These are phyloP conservation scores for Rhopilema esculentum DNA, from an alignment of 30 jellyfish, hydroid and myxozoan genomes.

Conservation along the genomic window DNA sequence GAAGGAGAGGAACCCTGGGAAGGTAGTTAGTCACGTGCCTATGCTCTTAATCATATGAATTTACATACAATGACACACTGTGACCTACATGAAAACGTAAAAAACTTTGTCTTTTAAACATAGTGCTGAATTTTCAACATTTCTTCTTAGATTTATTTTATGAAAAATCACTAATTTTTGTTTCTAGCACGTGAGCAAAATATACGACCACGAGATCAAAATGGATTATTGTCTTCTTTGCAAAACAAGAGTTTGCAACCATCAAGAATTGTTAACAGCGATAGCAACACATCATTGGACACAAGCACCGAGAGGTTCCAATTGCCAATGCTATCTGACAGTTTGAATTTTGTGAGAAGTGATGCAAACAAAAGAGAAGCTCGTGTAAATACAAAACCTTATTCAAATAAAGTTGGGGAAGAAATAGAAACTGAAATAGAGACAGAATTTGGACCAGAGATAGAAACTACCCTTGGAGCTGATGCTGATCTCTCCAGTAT, in stretches of 20 bases:
- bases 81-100: too few relatives aligned
- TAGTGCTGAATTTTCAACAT: too few relatives aligned
- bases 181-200: not conserved
- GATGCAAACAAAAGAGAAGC: conserved; percentile 16
- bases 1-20: conserved; percentile 63
- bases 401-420: conserved; percentile 3
- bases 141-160: too few relatives aligned
- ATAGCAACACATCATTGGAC: conserved; percentile 64
- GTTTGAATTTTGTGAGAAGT: conserved; percentile 1
- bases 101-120: too few relatives aligned
- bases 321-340: conserved; percentile 44
- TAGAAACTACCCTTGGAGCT: conserved; percentile 68
- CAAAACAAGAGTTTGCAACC: conserved; percentile 16
- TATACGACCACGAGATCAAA: not conserved
- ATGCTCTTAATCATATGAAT: too few relatives aligned
- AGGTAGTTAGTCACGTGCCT: conserved; percentile 1
- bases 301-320: conserved; percentile 46
- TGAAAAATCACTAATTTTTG: too few relatives aligned
- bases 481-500: conserved; percentile 71
- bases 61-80: too few relatives aligned
- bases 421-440: conserved; percentile 60
- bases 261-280: conserved; percentile 32
- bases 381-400: not conserved
- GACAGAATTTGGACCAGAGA: conserved; percentile 70
- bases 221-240: conserved; percentile 7